These are phyloP conservation scores for Poeciliopsis gracilis DNA, from an alignment of 2,797 vertebrate genomes.

Conservation along the genomic window DNA sequence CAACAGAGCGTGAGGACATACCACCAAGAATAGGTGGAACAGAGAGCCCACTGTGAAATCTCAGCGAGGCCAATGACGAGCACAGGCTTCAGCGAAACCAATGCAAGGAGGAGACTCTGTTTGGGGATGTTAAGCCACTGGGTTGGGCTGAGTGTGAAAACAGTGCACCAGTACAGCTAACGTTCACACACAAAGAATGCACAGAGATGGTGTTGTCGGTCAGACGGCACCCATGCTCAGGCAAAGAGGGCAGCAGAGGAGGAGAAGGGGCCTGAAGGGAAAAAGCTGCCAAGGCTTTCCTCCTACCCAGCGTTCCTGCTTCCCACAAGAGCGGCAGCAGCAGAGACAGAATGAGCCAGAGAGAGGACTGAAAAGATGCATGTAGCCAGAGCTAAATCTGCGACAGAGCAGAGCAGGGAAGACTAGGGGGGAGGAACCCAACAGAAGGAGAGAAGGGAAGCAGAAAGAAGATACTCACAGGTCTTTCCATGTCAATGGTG, in stretches of 20 bases:
- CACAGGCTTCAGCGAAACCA: slow-evolving; percentile 25
- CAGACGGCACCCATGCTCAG: slow-evolving; percentile 60
- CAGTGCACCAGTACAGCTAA: slow-evolving; percentile 48
- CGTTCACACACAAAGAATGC: slow-evolving; percentile 32
- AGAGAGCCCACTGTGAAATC: slow-evolving; percentile 54
- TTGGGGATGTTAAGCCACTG: slow-evolving; percentile 33
- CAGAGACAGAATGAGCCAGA: slow-evolving; percentile 50
- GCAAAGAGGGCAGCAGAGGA: slow-evolving; percentile 52
- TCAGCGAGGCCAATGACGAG: slow-evolving; percentile 51
- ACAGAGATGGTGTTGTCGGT: slow-evolving; percentile 54
- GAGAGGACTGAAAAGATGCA: slow-evolving; percentile 52
- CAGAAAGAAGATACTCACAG: slow-evolving; percentile 89
- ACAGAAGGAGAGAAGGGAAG: slow-evolving; percentile 41
- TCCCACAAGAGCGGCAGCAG: slow-evolving; percentile 62
- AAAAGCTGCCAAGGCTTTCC: slow-evolving; percentile 63
- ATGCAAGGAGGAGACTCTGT: slow-evolving; percentile 35
- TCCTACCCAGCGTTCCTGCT: slow-evolving; percentile 56
- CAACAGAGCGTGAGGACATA: slow-evolving; percentile 79
- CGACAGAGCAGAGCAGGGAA: slow-evolving; percentile 57
- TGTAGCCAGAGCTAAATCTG: slow-evolving; percentile 67
- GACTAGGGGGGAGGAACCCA: slow-evolving; percentile 29
- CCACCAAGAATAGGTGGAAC: slow-evolving; percentile 75
- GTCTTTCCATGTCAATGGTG: slow-evolving; percentile 87
- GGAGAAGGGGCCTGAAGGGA: slow-evolving; percentile 54
- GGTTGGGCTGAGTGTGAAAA: slow-evolving; percentile 32